A percentile compares a stretch with the other conserved stretches of the same genome.
These are phyloP conservation scores for Habropoda laboriosa DNA, from an alignment of 1,140 invertebrate species.

Conservation along the genomic window DNA sequence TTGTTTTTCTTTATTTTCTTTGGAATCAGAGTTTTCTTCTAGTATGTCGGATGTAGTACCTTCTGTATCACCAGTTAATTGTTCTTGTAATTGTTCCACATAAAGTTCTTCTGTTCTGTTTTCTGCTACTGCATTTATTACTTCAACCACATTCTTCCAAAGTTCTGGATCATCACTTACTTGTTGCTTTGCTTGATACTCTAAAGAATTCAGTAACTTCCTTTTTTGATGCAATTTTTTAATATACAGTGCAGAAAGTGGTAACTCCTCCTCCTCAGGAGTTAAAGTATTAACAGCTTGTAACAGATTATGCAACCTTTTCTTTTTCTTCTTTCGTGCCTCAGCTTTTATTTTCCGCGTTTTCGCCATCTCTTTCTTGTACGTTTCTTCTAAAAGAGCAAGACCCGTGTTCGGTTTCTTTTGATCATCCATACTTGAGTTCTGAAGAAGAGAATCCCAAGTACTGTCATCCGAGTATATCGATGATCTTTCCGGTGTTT, in stretches of 20 bases:
- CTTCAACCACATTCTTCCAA: conserved; percentile 62
- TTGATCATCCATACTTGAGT: conserved; percentile 46
- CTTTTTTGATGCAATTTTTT: conserved; percentile 47
- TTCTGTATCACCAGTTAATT: neutral
- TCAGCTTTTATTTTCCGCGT: conserved; percentile 44
- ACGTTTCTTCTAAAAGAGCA: conserved; percentile 68
- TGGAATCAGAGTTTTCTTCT: neutral
- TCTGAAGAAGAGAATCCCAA: conserved; percentile 58
- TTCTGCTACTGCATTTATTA: conserved; percentile 68
- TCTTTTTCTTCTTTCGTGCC: conserved; percentile 55
- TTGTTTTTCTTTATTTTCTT: neutral
- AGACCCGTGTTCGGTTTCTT: conserved; percentile 66
- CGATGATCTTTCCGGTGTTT: conserved; percentile 21
- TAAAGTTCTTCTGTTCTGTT: conserved; percentile 46
- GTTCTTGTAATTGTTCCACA: neutral
- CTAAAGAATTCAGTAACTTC: conserved; percentile 5
- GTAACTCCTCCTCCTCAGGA: conserved; percentile 59
- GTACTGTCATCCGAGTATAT: conserved; percentile 78
- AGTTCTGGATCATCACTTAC: neutral
- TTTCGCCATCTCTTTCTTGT: conserved; percentile 67
- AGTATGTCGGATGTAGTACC: no score
- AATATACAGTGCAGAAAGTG: conserved; percentile 47
- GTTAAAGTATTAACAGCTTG: conserved; percentile 37
- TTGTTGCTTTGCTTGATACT: conserved; percentile 45
- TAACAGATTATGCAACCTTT: conserved; percentile 24